phyloP scores from a whole-genome alignment of 2,797 vertebrate species.

The Salarias fasciatus region DNA sequence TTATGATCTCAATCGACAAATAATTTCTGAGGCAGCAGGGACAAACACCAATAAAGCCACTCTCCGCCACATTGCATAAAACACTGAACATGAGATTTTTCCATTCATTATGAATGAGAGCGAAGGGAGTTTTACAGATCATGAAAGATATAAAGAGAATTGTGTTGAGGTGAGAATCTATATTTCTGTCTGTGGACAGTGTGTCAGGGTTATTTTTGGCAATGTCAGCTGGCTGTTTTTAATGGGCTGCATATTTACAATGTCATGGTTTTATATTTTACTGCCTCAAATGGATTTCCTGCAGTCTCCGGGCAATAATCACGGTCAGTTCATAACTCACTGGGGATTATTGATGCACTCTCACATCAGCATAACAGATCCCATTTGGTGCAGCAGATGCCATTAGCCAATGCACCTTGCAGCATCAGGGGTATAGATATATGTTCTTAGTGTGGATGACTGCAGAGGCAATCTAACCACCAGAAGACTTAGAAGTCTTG shows the following conservation, averaged over 20 bases:
- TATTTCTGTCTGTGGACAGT: slow-evolving; percentile 64
- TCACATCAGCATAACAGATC: slow-evolving; percentile 59
- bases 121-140: slow-evolving; percentile 67
- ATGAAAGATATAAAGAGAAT: slow-evolving; percentile 73
- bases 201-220: slow-evolving; percentile 75
- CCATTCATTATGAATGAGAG: slow-evolving; percentile 69
- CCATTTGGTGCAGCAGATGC: slow-evolving; percentile 56
- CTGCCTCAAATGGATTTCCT: slow-evolving; percentile 74
- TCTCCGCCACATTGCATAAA: slow-evolving; percentile 46
- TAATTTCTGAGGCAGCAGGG: slow-evolving; percentile 13
- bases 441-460: slow-evolving; percentile 18
- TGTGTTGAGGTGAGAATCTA: slow-evolving; percentile 72
- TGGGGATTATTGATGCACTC: slow-evolving; percentile 68
- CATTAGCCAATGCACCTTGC: slow-evolving; percentile 52
- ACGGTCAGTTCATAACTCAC: slow-evolving; percentile 78
- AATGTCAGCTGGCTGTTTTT: slow-evolving; percentile 73
- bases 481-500: not conserved
- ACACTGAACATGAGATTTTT: slow-evolving; percentile 59
- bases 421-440: slow-evolving; percentile 32
- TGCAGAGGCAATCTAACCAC: slow-evolving; percentile 16
- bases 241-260: slow-evolving; percentile 77
- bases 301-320: slow-evolving; percentile 69
- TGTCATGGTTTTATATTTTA: slow-evolving; percentile 80
- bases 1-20: slow-evolving; percentile 35
- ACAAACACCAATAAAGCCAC: slow-evolving; percentile 38